Evolutionary conservation across 2,113 vertebrate genomes (phyloP).

Genomic region (Dinomys branickii): DNA sequence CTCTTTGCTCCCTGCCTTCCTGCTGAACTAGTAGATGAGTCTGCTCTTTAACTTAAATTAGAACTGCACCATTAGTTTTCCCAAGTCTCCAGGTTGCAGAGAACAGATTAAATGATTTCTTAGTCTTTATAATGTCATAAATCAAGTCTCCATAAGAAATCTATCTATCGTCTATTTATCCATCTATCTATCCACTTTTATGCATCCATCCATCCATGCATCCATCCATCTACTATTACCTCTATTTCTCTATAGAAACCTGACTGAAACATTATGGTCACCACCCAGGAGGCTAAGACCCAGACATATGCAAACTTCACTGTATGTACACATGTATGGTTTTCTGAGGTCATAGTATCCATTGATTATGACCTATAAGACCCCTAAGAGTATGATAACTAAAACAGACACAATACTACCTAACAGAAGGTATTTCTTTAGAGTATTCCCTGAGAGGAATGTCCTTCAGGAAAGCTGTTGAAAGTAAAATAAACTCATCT

Average conservation of each 20-base stretch:
- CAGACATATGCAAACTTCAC: background rate
- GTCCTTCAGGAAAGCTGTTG: constrained; percentile 31
- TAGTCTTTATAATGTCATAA: background rate
- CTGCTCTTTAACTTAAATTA: background rate
- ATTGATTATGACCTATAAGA: background rate
- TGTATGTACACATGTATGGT: background rate
- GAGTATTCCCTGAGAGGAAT: background rate
- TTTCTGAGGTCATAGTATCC: background rate
- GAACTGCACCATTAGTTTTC: background rate
- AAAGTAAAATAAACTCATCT: constrained; percentile 36
- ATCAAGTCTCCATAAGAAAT: background rate
- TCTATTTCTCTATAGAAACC: background rate
- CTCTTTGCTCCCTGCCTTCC: background rate
- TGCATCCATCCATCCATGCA: background rate
- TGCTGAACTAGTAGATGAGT: background rate
- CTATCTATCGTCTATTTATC: no score
- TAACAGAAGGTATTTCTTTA: background rate
- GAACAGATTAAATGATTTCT: background rate
- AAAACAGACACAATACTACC: background rate
- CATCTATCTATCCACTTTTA: background rate
- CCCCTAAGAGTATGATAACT: background rate
- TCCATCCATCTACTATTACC: background rate
- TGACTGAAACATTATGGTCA: background rate
- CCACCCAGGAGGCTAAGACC: background rate
- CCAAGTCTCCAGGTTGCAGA: background rate